phyloP scores from a whole-genome alignment of 2,888 invertebrate species.

The Oxyteleia sp. region DNA sequence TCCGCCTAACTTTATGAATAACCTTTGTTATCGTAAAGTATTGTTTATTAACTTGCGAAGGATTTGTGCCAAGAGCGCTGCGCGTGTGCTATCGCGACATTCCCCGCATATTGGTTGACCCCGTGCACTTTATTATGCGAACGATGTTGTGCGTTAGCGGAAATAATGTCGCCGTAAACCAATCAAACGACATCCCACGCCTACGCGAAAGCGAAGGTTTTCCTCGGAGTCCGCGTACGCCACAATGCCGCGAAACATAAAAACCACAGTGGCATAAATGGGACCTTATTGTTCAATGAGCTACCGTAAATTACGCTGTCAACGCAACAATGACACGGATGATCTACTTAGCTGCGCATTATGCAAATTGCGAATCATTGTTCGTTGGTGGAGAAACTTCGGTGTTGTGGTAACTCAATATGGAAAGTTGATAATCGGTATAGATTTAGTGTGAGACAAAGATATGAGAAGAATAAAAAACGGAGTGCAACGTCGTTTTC shows the following conservation, averaged over 20 bases:
- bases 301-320: constrained; percentile 58
- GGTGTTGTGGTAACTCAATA: constrained; percentile 17
- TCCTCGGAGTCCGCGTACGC: constrained; percentile 18
- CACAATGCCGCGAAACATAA: constrained; percentile 16
- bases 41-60: not conserved
- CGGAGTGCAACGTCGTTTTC: too few species aligned
- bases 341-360: constrained; percentile 46
- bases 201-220: constrained; percentile 74
- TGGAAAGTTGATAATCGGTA: constrained; percentile 28
- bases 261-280: constrained; percentile 24
- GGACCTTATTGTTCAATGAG: constrained; percentile 36
- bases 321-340: constrained; percentile 57
- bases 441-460: too few species aligned
- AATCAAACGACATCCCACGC: constrained; percentile 81
- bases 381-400: constrained; percentile 16
- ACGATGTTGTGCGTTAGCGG: constrained; percentile 82
- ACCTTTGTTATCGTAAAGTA: constrained; percentile 5
- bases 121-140: constrained; percentile 83
- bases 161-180: constrained; percentile 86
- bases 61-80: constrained; percentile 19
- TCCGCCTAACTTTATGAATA: not conserved
- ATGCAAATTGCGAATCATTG: constrained; percentile 37
- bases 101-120: constrained; percentile 81
- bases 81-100: constrained; percentile 56
- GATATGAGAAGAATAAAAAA: too few species aligned